Evolutionary conservation across 2,797 vertebrate species (phyloP).

Genomic region (Ptychadena robeensis): DNA sequence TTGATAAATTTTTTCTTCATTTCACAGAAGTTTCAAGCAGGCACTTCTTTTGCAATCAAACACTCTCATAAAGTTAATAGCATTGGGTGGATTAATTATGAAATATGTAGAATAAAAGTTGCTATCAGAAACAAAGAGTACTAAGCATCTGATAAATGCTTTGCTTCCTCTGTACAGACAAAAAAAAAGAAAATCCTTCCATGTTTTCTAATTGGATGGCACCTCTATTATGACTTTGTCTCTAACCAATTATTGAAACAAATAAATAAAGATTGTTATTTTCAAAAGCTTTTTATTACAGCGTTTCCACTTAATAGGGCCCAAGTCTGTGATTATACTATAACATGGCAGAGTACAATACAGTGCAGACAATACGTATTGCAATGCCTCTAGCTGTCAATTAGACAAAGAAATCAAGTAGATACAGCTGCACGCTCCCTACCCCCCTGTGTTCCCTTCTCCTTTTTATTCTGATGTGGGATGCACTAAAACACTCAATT

Average conservation of each 20-base stretch:
- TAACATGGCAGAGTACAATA: conserved; percentile 68
- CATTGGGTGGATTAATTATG: conserved; percentile 39
- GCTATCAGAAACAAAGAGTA: conserved; percentile 22
- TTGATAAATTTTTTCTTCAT: neutral
- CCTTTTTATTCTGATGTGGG: conserved; percentile 74
- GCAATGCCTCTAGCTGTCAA: conserved; percentile 68
- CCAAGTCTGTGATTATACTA: conserved; percentile 66
- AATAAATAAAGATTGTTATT: conserved; percentile 44
- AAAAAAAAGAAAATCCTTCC: conserved; percentile 32
- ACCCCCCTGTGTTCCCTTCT: conserved; percentile 58
- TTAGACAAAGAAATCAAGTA: conserved; percentile 73
- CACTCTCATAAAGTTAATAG: conserved; percentile 18
- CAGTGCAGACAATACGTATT: conserved; percentile 67
- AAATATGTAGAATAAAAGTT: conserved; percentile 43
- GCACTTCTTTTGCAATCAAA: conserved; percentile 32
- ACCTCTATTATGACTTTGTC: conserved; percentile 35
- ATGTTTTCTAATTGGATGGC: conserved; percentile 11
- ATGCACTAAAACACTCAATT: conserved; percentile 81
- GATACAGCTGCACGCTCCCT: conserved; percentile 72
- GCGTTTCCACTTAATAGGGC: conserved; percentile 64
- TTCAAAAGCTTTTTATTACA: conserved; percentile 39
- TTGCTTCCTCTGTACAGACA: conserved; percentile 53
- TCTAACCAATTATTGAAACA: conserved; percentile 56
- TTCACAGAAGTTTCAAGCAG: conserved; percentile 8
- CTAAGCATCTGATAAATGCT: conserved; percentile 41